Conservation (phyloP, 2,113 vertebrate genomes). For the Maylandia zebra region DNA sequence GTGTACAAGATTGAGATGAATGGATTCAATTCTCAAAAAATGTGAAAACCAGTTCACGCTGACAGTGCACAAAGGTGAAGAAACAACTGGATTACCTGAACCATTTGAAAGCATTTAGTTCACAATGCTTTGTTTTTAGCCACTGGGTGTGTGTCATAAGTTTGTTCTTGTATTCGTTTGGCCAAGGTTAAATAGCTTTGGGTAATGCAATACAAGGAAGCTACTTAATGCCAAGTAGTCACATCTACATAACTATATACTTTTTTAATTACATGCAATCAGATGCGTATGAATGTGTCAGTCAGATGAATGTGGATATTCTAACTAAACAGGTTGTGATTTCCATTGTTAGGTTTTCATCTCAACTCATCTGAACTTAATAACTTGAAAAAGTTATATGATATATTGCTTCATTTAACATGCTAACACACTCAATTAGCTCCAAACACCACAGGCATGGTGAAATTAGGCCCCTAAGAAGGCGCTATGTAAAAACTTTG, state of each 20-base stretch:
- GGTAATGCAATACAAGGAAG: background rate
- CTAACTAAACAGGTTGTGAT: background rate
- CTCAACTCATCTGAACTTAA: background rate
- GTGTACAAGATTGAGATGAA: background rate
- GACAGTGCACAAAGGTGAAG: background rate
- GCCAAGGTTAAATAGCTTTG: background rate
- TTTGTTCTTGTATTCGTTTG: background rate
- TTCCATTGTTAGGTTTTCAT: background rate
- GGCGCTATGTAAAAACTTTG: background rate
- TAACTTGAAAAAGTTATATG: background rate
- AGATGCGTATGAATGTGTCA: background rate
- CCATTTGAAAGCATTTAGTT: background rate
- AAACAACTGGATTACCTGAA: background rate
- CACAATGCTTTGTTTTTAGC: background rate
- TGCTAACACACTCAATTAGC: background rate
- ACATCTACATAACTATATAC: background rate
- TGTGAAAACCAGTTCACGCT: background rate
- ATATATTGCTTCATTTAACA: background rate
- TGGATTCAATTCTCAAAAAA: background rate
- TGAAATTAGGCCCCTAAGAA: background rate
- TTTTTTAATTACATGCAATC: background rate
- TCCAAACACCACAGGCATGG: background rate
- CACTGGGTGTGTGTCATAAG: background rate
- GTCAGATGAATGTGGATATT: background rate
- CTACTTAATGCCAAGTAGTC: background rate